Evolutionary conservation across 2,888 invertebrate genomes (phyloP).

Genomic region (Drosophila villosipedis): DNA sequence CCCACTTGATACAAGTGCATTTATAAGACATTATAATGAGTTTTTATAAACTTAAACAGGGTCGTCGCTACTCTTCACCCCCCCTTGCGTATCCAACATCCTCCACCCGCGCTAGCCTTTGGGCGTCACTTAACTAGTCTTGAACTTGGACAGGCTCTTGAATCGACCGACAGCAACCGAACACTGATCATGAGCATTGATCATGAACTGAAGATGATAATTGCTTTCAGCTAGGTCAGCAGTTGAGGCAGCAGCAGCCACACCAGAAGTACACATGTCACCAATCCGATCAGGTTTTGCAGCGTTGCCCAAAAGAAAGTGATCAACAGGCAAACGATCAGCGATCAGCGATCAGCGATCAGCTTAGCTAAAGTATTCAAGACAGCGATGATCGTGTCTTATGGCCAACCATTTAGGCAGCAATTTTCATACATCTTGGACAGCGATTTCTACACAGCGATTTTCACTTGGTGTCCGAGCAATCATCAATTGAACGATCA

Average conservation of each 20-base stretch:
- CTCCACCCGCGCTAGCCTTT: conserved; percentile 58
- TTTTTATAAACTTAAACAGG: conserved; percentile 82
- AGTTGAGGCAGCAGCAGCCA: conserved; percentile 22
- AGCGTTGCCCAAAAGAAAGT: conserved; percentile 63
- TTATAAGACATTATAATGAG: conserved; percentile 82
- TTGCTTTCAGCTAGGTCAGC: conserved; percentile 74
- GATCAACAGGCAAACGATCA: conserved; percentile 40
- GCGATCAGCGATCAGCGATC: conserved; percentile 12
- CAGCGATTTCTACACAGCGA: conserved; percentile 27
- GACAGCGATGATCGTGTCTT: conserved; percentile 56
- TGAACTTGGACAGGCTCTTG: conserved; percentile 64
- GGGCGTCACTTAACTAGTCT: conserved; percentile 78
- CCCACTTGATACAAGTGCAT: conserved; percentile 82
- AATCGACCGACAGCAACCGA: conserved; percentile 28
- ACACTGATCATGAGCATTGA: conserved; percentile 52
- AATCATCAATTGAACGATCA: conserved; percentile 72
- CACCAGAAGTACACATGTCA: conserved; percentile 59
- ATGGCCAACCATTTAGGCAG: conserved; percentile 66
- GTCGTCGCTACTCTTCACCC: conserved; percentile 40
- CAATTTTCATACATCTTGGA: conserved; percentile 72
- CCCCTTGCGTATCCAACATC: not conserved
- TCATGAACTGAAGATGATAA: conserved; percentile 68
- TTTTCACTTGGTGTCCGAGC: conserved; percentile 70
- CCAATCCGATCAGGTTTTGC: conserved; percentile 55
- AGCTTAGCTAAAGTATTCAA: conserved; percentile 26